Evolutionary conservation across 2,113 vertebrate genomes (phyloP).

Genomic region (Choloepus hoffmanni): DNA sequence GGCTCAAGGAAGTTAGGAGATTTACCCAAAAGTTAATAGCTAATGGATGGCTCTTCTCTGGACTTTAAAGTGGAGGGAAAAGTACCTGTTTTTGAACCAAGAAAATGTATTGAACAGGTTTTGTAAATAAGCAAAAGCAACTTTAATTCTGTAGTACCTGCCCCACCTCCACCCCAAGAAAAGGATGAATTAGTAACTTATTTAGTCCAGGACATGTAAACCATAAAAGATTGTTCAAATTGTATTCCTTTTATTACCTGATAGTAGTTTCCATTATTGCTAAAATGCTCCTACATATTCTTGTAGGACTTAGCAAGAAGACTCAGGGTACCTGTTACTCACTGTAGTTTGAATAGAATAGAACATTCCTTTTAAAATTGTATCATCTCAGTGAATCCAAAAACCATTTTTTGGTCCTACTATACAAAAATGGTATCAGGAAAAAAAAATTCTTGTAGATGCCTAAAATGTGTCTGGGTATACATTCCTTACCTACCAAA

Average conservation of each 20-base stretch:
- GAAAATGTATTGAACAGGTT: conserved; percentile 10
- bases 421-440: conserved; percentile 37
- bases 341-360: neutral
- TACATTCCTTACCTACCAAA: neutral
- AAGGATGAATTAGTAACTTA: conserved; percentile 24
- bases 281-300: conserved; percentile 24
- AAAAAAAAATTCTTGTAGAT: neutral
- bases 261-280: conserved; percentile 28
- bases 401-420: conserved; percentile 5
- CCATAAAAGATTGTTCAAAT: conserved; percentile 32
- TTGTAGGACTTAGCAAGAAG: conserved; percentile 20
- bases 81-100: conserved; percentile 10
- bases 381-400: conserved; percentile 29
- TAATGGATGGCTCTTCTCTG: conserved; percentile 45
- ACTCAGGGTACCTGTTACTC: neutral
- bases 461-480: neutral
- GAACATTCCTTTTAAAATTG: conserved; percentile 30
- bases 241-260: neutral
- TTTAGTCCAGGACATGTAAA: neutral
- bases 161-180: neutral
- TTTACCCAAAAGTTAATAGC: conserved; percentile 22
- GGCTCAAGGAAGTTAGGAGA: neutral
- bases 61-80: conserved; percentile 22
- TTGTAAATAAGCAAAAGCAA: conserved; percentile 39
- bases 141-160: neutral